phyloP scores from a whole-genome alignment of 2,797 vertebrate genomes.

The Pseudotriccus pelzelni region DNA sequence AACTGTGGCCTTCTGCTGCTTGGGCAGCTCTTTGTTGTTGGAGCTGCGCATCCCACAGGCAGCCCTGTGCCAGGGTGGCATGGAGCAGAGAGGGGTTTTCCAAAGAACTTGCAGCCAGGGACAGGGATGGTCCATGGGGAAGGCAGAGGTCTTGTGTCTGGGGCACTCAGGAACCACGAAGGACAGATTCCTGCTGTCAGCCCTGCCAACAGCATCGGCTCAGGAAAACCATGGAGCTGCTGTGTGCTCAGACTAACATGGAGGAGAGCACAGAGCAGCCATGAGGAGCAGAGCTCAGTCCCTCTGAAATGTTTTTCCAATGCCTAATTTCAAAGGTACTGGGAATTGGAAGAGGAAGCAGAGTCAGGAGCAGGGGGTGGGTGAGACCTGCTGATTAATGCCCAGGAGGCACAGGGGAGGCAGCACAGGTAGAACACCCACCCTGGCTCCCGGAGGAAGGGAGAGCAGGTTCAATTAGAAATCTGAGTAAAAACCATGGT shows the following conservation, averaged over 20 bases:
- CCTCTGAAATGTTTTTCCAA: accelerated
- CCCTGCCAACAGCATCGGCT: not conserved
- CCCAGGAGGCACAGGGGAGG: not conserved
- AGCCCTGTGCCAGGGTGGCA: accelerated
- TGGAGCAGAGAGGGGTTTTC: not conserved
- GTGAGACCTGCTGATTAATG: not conserved
- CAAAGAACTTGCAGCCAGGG: not conserved
- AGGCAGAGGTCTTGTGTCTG: not conserved
- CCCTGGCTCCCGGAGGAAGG: not conserved
- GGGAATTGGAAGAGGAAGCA: not conserved
- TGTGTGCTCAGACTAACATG: accelerated
- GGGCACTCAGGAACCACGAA: accelerated
- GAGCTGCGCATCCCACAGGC: not conserved
- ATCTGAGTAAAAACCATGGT: not conserved
- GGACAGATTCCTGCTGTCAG: not conserved
- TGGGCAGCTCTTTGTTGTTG: not conserved
- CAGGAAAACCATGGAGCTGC: not conserved
- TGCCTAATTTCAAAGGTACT: not conserved
- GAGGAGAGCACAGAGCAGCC: accelerated
- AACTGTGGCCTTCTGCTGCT: not conserved
- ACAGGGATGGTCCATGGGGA: not conserved
- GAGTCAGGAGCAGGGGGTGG: not conserved
- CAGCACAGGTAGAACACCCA: not conserved
- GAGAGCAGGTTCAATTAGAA: not conserved
- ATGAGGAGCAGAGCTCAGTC: accelerated